These are phyloP conservation scores for Formica selysi DNA, from an alignment of 1,140 invertebrate species.

Conservation along the genomic window DNA sequence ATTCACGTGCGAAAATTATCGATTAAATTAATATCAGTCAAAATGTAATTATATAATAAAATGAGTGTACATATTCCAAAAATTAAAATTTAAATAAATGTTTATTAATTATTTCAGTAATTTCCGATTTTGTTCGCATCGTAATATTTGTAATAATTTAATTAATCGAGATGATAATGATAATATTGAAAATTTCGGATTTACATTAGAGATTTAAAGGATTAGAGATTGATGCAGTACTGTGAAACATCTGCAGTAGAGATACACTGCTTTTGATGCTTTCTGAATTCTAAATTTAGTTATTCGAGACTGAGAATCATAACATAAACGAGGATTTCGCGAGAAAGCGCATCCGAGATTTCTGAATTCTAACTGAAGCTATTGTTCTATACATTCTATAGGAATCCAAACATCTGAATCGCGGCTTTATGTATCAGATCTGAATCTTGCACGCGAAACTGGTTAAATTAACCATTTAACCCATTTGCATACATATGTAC, in stretches of 20 bases:
- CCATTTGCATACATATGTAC: constrained; percentile 35
- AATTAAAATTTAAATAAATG: not conserved
- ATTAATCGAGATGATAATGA: not conserved
- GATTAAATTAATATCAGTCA: not conserved
- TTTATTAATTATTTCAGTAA: not conserved
- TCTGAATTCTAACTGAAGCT: constrained; percentile 20
- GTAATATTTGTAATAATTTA: not conserved
- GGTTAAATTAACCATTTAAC: constrained; percentile 40
- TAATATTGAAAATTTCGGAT: not conserved
- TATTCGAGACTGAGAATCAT: not conserved
- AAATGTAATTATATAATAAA: not conserved
- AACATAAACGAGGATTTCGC: constrained; percentile 22
- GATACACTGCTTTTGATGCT: not conserved
- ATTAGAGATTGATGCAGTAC: not conserved
- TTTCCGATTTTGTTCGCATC: not conserved
- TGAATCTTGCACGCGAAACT: constrained; percentile 47
- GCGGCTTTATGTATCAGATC: constrained; percentile 44
- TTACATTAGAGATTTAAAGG: not conserved
- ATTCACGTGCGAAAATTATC: constrained; percentile 4
- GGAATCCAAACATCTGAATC: constrained; percentile 48
- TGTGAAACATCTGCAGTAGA: not conserved
- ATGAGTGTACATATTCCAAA: not conserved
- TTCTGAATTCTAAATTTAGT: not conserved
- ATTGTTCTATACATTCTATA: constrained; percentile 35
- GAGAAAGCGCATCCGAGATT: constrained; percentile 19